Evolutionary conservation across 1,140 invertebrate genomes (phyloP).

Genomic region (Orchestia grillus): DNA sequence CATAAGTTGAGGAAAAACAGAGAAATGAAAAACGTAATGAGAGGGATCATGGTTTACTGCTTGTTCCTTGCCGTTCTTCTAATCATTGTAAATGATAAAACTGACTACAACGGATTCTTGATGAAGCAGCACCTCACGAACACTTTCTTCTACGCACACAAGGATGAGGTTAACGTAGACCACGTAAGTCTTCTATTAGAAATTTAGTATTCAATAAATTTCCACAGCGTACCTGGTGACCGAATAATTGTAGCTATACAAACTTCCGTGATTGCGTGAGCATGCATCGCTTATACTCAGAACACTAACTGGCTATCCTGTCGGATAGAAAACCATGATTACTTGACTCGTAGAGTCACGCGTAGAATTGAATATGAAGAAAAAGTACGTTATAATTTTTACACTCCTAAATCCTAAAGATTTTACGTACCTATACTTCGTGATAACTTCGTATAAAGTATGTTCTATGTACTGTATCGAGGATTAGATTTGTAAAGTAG

Average conservation of each 20-base stretch:
- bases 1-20: conserved; percentile 31
- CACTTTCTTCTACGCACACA: conserved; percentile 70
- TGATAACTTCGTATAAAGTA: too few relatives aligned
- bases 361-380: too few relatives aligned
- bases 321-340: too few relatives aligned
- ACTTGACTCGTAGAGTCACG: too few relatives aligned
- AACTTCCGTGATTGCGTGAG: neutral
- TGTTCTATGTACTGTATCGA: too few relatives aligned
- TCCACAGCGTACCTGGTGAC: neutral
- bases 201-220: neutral
- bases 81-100: conserved; percentile 73
- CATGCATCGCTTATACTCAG: neutral
- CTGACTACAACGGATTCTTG: conserved; percentile 71
- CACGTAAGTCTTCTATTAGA: neutral
- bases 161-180: neutral
- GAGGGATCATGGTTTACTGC: conserved; percentile 56
- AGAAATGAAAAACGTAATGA: conserved; percentile 54
- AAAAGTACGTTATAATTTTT: too few relatives aligned
- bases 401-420: too few relatives aligned
- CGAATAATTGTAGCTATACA: neutral
- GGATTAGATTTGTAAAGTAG: too few relatives aligned
- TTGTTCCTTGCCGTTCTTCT: conserved; percentile 74
- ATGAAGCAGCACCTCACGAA: conserved; percentile 72
- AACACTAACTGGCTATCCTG: neutral
- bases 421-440: too few relatives aligned